Percentiles rank a stretch among this genome's conserved stretches.
Evolutionary conservation across 2,113 vertebrate genomes (phyloP).

Genomic region (Muscicapa adusta): DNA sequence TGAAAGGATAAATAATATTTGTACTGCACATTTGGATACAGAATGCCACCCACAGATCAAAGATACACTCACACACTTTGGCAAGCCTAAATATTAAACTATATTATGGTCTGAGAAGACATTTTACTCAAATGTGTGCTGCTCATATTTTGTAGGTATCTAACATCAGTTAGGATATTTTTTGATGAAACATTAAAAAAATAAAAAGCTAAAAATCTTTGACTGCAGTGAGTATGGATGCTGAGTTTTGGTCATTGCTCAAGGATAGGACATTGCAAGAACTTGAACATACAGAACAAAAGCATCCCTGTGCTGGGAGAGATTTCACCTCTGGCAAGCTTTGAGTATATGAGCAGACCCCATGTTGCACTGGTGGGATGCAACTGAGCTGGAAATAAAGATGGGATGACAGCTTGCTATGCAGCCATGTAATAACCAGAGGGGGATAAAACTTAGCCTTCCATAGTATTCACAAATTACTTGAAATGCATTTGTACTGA

Average conservation of each 20-base stretch:
- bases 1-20: constrained; percentile 36
- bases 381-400: constrained; percentile 12
- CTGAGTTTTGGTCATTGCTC: background rate
- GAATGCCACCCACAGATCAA: constrained; percentile 53
- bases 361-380: background rate
- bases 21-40: background rate
- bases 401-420: background rate
- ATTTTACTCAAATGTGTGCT: background rate
- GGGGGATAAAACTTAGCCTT: background rate
- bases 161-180: background rate
- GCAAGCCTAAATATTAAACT: background rate
- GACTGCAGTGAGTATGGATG: background rate
- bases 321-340: background rate
- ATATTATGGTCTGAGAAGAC: background rate
- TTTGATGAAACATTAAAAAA: background rate
- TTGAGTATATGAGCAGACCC: background rate
- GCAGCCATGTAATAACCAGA: background rate
- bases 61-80: background rate
- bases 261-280: background rate
- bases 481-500: background rate
- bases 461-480: background rate
- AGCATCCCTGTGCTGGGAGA: background rate
- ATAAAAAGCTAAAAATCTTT: background rate
- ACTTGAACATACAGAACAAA: background rate
- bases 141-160: background rate